phyloP scores from a whole-genome alignment of 2,113 vertebrate species.

The Phyllostomus hastatus region DNA sequence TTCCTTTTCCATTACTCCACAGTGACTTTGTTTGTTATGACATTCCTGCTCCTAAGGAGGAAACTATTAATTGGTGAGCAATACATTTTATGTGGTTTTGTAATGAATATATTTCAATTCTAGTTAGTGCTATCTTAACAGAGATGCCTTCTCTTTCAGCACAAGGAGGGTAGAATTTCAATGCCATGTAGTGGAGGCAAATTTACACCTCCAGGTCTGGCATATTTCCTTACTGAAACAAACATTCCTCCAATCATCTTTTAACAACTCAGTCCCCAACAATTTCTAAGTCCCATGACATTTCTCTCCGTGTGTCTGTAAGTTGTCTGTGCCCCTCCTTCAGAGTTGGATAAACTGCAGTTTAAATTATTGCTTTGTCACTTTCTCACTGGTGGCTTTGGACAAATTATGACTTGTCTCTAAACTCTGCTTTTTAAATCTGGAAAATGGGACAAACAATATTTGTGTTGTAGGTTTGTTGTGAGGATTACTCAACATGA shows the following conservation, averaged over 20 bases:
- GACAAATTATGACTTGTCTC: background rate
- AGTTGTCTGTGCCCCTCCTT: background rate
- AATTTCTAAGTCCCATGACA: background rate
- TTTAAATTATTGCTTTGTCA: background rate
- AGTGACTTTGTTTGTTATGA: background rate
- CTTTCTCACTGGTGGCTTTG: background rate
- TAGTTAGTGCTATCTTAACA: background rate
- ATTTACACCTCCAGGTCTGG: background rate
- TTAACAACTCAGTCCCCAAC: background rate
- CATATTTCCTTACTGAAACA: slow-evolving; percentile 4
- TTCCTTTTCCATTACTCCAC: background rate
- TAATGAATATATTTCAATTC: background rate
- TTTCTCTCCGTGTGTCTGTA: background rate
- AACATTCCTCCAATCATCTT: background rate
- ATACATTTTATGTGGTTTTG: background rate
- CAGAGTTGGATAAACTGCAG: background rate
- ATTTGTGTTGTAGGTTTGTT: background rate
- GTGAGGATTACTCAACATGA: background rate
- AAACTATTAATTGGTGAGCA: background rate
- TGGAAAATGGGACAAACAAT: background rate
- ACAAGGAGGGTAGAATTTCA: background rate
- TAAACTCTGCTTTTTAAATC: background rate
- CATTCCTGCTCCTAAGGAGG: background rate
- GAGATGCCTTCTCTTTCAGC: background rate
- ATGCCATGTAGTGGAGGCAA: background rate